These are phyloP conservation scores for Drosophila macrospina DNA, from an alignment of 2,888 invertebrate genomes.

Conservation along the genomic window DNA sequence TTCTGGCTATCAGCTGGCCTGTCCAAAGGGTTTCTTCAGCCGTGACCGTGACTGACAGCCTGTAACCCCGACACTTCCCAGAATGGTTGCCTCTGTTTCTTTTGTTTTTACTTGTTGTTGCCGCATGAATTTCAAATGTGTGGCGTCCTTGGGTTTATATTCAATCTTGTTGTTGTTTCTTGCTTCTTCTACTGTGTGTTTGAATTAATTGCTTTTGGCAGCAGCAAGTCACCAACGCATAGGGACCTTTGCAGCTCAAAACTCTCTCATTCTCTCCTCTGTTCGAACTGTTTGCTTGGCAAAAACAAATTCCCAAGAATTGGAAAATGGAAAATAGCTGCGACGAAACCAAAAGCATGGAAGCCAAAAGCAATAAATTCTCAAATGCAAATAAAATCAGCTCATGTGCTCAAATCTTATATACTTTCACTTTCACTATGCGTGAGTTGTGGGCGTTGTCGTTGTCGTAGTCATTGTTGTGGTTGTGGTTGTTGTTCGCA, in stretches of 20 bases:
- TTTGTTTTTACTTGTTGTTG: conserved; percentile 23
- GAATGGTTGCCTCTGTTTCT: conserved; percentile 3
- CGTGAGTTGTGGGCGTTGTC: conserved; percentile 35
- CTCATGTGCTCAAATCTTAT: conserved; percentile 29
- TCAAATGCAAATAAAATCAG: conserved; percentile 72
- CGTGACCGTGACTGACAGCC: conserved; percentile 70
- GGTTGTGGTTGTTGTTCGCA: conserved; percentile 34
- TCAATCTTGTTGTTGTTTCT: conserved; percentile 4
- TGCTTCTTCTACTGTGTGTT: conserved; percentile 24
- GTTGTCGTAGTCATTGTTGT: conserved; percentile 27
- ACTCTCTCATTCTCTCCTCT: not conserved
- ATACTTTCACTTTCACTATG: conserved; percentile 10
- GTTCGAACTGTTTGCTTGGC: conserved; percentile 27
- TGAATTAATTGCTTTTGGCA: conserved; percentile 71
- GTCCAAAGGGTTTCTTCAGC: conserved; percentile 39
- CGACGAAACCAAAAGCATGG: conserved; percentile 37
- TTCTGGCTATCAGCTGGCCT: conserved; percentile 54
- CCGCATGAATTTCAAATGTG: conserved; percentile 58
- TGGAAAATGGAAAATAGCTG: conserved; percentile 48
- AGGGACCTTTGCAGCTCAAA: conserved; percentile 30
- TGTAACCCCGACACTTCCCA: conserved; percentile 48
- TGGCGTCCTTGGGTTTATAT: conserved; percentile 46
- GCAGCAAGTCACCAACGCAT: conserved; percentile 38
- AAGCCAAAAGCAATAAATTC: conserved; percentile 71
- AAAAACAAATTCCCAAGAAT: conserved; percentile 60